Evolutionary conservation across 2,888 invertebrate genomes (phyloP).

Genomic region (Campaea margaritaria): DNA sequence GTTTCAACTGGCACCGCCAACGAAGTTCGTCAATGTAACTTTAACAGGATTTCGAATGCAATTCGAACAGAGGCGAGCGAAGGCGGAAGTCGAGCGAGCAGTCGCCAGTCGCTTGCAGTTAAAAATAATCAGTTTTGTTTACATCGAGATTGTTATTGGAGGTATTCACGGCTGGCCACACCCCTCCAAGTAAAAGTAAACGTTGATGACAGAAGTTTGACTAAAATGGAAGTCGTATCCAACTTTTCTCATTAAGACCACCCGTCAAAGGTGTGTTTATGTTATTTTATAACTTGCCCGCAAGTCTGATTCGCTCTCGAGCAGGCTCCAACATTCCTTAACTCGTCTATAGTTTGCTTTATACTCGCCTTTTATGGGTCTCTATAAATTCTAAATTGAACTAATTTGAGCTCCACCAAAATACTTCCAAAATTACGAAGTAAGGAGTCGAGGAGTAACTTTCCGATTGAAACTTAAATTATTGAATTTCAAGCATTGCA

Average conservation of each 20-base stretch:
- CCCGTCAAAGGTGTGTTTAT: conserved; percentile 82
- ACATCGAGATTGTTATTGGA: conserved; percentile 69
- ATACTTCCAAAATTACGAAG: conserved; percentile 17
- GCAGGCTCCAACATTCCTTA: conserved; percentile 37
- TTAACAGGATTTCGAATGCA: conserved; percentile 74
- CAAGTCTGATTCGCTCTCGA: conserved; percentile 62
- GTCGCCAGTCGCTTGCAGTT: conserved; percentile 51
- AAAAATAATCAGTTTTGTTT: conserved; percentile 72
- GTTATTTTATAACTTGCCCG: conserved; percentile 78
- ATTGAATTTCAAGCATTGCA: conserved; percentile 15
- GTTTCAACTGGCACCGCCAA: conserved; percentile 57
- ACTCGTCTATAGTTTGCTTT: conserved; percentile 36
- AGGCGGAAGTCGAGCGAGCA: conserved; percentile 65
- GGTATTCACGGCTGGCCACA: conserved; percentile 56
- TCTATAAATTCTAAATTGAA: conserved; percentile 24
- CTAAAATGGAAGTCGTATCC: conserved; percentile 81
- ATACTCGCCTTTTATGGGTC: conserved; percentile 35
- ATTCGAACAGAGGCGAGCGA: conserved; percentile 64
- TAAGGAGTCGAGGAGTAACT: conserved; percentile 4
- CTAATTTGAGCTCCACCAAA: conserved; percentile 19
- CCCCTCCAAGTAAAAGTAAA: conserved; percentile 66
- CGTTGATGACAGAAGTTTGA: conserved; percentile 81
- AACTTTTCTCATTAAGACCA: conserved; percentile 84
- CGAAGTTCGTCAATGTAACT: conserved; percentile 68
- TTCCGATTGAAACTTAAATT: conserved; percentile 23